phyloP scores from a whole-genome alignment of 2,888 invertebrate genomes.

The Bedellia somnulentella region DNA sequence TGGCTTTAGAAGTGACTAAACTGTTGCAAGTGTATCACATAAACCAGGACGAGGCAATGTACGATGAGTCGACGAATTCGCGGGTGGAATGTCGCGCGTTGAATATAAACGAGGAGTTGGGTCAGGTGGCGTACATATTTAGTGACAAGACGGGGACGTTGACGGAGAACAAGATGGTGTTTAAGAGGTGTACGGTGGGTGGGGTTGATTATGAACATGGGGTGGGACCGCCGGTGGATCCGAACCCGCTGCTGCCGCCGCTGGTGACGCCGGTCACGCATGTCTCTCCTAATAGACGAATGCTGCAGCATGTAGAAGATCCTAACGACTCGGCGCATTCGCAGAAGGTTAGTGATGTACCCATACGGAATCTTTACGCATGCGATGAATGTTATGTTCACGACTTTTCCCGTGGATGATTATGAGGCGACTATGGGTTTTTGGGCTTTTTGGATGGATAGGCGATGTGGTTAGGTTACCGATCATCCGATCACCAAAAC shows the following conservation, averaged over 20 bases:
- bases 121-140: constrained; percentile 88
- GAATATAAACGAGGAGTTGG: constrained; percentile 96
- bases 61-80: constrained; percentile 80
- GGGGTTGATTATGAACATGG: constrained; percentile 89
- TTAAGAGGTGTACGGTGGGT: constrained; percentile 85
- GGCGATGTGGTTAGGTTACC: too few relatives aligned
- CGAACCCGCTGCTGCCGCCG: constrained; percentile 50
- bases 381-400: too few relatives aligned
- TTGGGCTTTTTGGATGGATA: too few relatives aligned
- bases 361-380: too few relatives aligned
- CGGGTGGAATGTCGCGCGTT: constrained; percentile 82
- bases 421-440: too few relatives aligned
- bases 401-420: too few relatives aligned
- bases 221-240: constrained; percentile 70
- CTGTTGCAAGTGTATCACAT: constrained; percentile 95
- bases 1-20: constrained; percentile 95
- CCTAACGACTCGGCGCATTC: constrained; percentile 59
- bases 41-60: constrained; percentile 85
- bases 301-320: constrained; percentile 40
- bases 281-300: constrained; percentile 40
- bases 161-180: constrained; percentile 97
- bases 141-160: constrained; percentile 98
- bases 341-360: constrained; percentile 54
- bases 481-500: too few relatives aligned
- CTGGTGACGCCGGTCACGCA: constrained; percentile 46